Evolutionary conservation across 1,140 invertebrate species (phyloP).

Genomic region (Hycleus cichorii): DNA sequence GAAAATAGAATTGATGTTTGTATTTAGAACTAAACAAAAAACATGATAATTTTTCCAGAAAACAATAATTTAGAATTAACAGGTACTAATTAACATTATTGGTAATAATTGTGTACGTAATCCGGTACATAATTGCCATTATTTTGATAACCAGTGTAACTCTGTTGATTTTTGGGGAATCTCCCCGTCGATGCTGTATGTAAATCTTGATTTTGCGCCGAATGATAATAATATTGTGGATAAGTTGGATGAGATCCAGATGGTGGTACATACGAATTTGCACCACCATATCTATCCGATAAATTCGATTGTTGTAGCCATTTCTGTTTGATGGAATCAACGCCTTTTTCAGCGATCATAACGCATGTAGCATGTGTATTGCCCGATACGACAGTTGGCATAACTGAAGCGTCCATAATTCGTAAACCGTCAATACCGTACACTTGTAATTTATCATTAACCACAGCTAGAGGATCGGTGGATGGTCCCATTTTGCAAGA

Average conservation of each 20-base stretch:
- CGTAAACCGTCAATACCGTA: conserved; percentile 61
- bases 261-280: not conserved
- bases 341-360: conserved; percentile 77
- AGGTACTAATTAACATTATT: no score
- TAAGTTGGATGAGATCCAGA: not conserved
- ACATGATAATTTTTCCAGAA: no score
- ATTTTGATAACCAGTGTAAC: not conserved
- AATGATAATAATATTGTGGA: not conserved
- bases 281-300: conserved; percentile 2
- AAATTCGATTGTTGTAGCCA: conserved; percentile 41
- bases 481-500: conserved; percentile 72
- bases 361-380: conserved; percentile 76
- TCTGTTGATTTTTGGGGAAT: not conserved
- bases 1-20: no score
- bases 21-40: no score
- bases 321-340: conserved; percentile 66
- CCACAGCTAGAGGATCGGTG: conserved; percentile 60
- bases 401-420: conserved; percentile 73
- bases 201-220: not conserved
- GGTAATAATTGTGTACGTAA: no score
- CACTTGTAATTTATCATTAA: conserved; percentile 62
- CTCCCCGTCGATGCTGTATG: not conserved
- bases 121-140: not conserved
- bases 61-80: no score
- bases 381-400: conserved; percentile 65